A percentile compares a stretch with the other conserved stretches of the same genome.
Conservation (phyloP, 2,113 vertebrate genomes). For the Macquaria australasica region DNA sequence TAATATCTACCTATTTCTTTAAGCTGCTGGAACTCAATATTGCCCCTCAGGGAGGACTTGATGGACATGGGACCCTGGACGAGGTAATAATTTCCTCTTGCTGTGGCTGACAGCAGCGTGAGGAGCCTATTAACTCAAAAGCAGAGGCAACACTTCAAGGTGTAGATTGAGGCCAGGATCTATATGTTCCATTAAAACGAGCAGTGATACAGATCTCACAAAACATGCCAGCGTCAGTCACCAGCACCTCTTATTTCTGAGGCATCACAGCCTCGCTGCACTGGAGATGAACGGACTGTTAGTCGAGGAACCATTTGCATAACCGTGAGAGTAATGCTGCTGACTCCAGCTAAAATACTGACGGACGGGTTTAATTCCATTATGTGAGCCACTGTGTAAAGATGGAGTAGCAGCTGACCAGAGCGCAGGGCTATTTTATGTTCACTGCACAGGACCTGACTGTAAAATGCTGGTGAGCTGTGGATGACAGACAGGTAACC, state of each 20-base stretch:
- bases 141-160: constrained; percentile 7
- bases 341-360: constrained; percentile 69
- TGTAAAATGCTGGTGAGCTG: constrained; percentile 4
- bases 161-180: constrained; percentile 9
- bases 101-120: constrained; percentile 1
- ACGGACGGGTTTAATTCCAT: constrained; percentile 73
- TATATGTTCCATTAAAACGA: constrained; percentile 49
- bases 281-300: constrained; percentile 35
- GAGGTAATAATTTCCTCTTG: background rate
- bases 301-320: constrained; percentile 60
- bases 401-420: constrained; percentile 49
- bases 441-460: background rate
- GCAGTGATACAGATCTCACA: constrained; percentile 16
- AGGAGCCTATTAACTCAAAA: constrained; percentile 8
- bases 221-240: constrained; percentile 46
- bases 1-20: constrained; percentile 7
- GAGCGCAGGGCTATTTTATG: constrained; percentile 10
- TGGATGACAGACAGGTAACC: constrained; percentile 34
- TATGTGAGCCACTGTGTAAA: constrained; percentile 61
- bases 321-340: constrained; percentile 56
- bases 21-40: background rate
- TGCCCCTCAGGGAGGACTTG: background rate
- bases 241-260: constrained; percentile 26
- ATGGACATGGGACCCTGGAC: background rate
- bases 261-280: background rate